These are phyloP conservation scores for Rhopalosiphum padi DNA, from an alignment of 1,140 invertebrate species.

Conservation along the genomic window DNA sequence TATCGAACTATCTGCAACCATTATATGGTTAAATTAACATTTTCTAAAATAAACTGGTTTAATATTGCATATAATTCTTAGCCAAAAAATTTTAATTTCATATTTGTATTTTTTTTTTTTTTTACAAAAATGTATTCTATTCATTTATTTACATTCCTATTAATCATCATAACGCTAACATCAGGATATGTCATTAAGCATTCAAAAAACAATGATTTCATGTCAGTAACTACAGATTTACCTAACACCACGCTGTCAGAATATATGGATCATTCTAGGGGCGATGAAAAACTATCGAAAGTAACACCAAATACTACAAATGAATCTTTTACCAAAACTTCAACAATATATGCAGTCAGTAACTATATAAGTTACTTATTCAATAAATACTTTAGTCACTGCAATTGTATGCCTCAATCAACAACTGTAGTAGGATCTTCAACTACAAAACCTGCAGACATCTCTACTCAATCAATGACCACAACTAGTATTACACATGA, in stretches of 20 bases:
- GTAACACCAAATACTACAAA: neutral
- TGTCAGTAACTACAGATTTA: neutral
- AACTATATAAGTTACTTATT: neutral
- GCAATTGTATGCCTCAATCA: neutral
- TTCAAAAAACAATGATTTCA: neutral
- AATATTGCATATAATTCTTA: neutral
- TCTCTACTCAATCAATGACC: no score
- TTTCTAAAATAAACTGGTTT: neutral
- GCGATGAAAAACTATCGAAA: neutral
- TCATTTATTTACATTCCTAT: neutral
- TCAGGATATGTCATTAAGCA: neutral
- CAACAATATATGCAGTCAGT: neutral
- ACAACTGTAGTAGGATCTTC: neutral
- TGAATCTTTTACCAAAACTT: neutral
- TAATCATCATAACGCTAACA: neutral
- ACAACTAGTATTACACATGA: no score
- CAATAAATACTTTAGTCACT: neutral
- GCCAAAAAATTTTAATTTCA: neutral
- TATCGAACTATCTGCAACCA: neutral
- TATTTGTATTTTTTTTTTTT: neutral
- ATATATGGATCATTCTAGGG: no score
- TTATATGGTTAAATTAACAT: neutral
- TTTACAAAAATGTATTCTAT: neutral
- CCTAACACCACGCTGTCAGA: no score
- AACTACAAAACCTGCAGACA: no score